Percentiles rank a stretch among this genome's conserved stretches.
Evolutionary conservation across 1,140 invertebrate genomes (phyloP).

Genomic region (Meloidogyne hapla): DNA sequence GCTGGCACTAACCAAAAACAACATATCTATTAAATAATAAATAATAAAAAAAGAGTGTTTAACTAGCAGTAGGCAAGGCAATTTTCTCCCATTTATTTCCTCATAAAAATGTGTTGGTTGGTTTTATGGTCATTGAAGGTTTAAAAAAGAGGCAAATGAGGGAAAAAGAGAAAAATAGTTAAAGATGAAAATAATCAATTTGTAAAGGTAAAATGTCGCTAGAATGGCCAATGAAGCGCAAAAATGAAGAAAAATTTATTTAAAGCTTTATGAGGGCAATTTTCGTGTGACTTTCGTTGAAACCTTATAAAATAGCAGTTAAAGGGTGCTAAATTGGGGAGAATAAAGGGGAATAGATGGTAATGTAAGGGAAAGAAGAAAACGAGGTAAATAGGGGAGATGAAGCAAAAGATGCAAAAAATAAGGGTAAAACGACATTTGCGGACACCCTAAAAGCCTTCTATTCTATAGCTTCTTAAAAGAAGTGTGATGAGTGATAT

Average conservation of each 20-base stretch:
- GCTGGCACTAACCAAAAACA: no score
- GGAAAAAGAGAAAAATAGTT: not conserved
- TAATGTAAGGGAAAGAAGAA: no score
- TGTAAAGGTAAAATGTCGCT: not conserved
- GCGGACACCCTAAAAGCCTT: no score
- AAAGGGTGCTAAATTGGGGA: not conserved
- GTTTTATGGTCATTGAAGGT: not conserved
- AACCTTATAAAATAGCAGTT: not conserved
- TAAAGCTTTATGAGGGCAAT: not conserved
- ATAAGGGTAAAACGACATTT: no score
- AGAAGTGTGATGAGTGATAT: no score
- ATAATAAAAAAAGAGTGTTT: not conserved
- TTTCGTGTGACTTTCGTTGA: not conserved
- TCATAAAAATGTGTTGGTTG: not conserved
- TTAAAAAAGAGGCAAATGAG: not conserved
- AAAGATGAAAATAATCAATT: not conserved
- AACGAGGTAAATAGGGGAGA: not conserved
- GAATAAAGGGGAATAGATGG: no score
- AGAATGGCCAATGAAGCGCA: not conserved
- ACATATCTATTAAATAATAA: not conserved
- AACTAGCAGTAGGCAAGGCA: not conserved
- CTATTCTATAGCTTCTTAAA: no score
- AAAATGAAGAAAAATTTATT: not conserved
- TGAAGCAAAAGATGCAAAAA: not conserved
- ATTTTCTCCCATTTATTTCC: not conserved